Evolutionary conservation across 2,888 invertebrate species (phyloP).

Genomic region (Brachypterus glaber): DNA sequence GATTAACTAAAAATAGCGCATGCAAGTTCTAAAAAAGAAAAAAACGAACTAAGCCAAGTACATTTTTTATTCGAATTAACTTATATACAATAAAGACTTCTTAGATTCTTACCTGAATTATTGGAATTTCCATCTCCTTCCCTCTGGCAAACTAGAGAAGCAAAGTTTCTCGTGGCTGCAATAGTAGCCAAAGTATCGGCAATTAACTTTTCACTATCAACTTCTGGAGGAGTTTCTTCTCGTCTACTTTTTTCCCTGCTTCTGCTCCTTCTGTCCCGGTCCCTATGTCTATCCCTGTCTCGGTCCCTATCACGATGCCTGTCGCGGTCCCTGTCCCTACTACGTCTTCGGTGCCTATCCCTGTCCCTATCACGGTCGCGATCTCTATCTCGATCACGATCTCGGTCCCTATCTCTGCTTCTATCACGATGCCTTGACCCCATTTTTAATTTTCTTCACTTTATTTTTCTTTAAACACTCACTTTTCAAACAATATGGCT

Average conservation of each 20-base stretch:
- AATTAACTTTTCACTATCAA: constrained; percentile 41
- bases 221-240: constrained; percentile 32
- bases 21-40: too few species aligned
- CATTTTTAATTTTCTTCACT: constrained; percentile 35
- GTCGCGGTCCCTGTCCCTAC: constrained; percentile 29
- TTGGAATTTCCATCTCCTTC: constrained; percentile 33
- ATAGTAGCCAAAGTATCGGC: constrained; percentile 43
- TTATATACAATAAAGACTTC: too few species aligned
- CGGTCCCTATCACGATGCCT: constrained; percentile 37
- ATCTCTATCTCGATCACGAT: constrained; percentile 27
- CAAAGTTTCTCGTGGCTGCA: constrained; percentile 47
- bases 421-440: constrained; percentile 44
- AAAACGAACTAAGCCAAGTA: too few species aligned
- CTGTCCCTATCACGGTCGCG: constrained; percentile 28
- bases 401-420: constrained; percentile 33
- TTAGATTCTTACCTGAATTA: constrained; percentile 31
- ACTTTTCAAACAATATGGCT: too few species aligned
- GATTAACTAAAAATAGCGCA: too few species aligned
- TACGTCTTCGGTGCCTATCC: constrained; percentile 31
- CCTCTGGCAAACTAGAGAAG: constrained; percentile 35
- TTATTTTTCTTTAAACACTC: too few species aligned
- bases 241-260: constrained; percentile 17
- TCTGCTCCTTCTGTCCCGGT: constrained; percentile 27
- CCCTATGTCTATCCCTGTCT: constrained; percentile 26
- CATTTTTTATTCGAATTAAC: too few species aligned